Base-by-base conservation (phyloP, 2,888 invertebrate genomes). In the Melinaea marsaeus region DNA sequence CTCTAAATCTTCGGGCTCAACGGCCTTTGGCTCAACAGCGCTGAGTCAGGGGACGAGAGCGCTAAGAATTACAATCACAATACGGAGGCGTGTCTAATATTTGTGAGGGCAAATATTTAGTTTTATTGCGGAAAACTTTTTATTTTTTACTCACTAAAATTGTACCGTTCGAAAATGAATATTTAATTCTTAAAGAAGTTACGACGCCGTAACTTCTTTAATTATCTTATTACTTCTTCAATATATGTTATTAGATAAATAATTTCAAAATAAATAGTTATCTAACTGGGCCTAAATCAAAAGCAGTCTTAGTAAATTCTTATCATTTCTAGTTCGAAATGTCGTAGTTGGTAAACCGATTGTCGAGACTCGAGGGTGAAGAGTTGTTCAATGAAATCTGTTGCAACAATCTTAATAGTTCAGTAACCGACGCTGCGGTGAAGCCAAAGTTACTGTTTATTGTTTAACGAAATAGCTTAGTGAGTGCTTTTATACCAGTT, bases 321-420 rank as follows among this genome's bases (percentile, higher is more conserved):
- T 42, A 42, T 42, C 9, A 42, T 42, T 2, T 42, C 42, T 6
- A 9, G 42, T 42, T 42, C 42, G 9, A 42, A 9, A 42, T 42
- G 42, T 42, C 7, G 11, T 9, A 9, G 42, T 42, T 42, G 42
- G 9, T 42, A 6, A 9, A 42, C 9, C 42, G 42, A 37, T 6
- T 37, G 4, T 37, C 37, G 7, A 37, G 42, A 9, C 42, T 42
- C 42, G 42, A 7, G 42, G 9, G 42, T 42, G 37, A 37, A 9
- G 42, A 42, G 42, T 42, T 42, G 9, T 37, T 42, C 65, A 61
- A 67, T 65, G 60, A 57, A 60, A 67, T 65, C 65, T 65, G 63
- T 59, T 61, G 48, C 61, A 54, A 55, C 51, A 46, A 68, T 68
- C 65, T 61, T 61, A 68, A 65, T 63, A 68, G 63, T 63, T 62